Evolutionary conservation across 2,797 vertebrate species (phyloP).

Genomic region (Mus spretus): DNA sequence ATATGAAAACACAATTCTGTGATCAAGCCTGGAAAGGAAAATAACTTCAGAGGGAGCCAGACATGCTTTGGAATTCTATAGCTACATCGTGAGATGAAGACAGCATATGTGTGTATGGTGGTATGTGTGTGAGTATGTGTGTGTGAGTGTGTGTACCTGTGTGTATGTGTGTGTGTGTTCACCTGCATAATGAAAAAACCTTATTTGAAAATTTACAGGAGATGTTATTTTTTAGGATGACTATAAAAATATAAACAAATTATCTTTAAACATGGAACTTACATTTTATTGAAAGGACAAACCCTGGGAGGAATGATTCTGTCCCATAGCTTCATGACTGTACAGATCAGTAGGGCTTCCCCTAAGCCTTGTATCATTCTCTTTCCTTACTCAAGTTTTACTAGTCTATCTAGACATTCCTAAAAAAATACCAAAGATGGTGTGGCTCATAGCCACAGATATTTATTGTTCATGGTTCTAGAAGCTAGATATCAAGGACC

Average conservation of each 20-base stretch:
- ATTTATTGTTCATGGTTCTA: not conserved
- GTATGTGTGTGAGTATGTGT: not conserved
- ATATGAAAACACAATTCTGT: conserved; percentile 67
- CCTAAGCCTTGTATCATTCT: no score
- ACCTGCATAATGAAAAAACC: conserved; percentile 13
- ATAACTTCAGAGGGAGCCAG: conserved; percentile 63
- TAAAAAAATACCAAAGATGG: not conserved
- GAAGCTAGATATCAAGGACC: not conserved
- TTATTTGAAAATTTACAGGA: conserved; percentile 28
- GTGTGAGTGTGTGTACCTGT: not conserved
- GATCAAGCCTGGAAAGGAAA: conserved; percentile 69
- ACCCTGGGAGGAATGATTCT: not conserved
- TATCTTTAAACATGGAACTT: not conserved
- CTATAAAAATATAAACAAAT: not conserved
- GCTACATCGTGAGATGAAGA: not conserved
- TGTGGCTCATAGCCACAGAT: not conserved
- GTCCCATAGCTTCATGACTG: rapidly evolving
- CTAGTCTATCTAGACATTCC: not conserved
- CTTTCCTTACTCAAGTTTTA: not conserved
- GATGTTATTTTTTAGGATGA: not conserved
- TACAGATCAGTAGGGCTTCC: no score
- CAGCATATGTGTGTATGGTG: no score
- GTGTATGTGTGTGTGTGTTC: not conserved
- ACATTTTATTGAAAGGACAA: not conserved
- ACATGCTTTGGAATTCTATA: not conserved